Conservation (phyloP, 2,797 vertebrate species). For the Fundulus diaphanus region DNA sequence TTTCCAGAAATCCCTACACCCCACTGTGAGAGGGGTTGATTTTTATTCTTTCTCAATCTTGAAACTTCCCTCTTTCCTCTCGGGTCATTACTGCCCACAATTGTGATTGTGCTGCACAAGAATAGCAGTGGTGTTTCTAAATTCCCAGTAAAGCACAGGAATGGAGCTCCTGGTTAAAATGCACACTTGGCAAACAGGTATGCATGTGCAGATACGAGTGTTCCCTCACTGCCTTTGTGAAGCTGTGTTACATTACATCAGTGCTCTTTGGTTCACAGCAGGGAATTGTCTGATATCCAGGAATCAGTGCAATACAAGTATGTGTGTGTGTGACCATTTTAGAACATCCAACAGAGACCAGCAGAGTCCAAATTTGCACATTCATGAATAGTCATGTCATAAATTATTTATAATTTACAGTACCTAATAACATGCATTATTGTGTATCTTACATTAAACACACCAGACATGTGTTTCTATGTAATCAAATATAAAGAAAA, state of each 20-base stretch:
- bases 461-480: background rate
- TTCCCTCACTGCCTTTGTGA: background rate
- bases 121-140: slow-evolving; percentile 8
- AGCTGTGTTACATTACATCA: slow-evolving; percentile 2
- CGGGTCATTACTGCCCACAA: slow-evolving; percentile 12
- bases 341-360: background rate
- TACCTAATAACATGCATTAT: background rate
- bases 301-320: background rate
- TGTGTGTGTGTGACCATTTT: background rate
- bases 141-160: background rate
- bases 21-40: background rate
- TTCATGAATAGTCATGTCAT: slow-evolving; percentile 6
- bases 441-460: background rate
- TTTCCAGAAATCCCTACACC: slow-evolving; percentile 27
- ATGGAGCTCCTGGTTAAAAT: background rate
- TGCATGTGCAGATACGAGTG: background rate
- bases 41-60: slow-evolving; percentile 34
- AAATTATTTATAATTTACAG: slow-evolving; percentile 5
- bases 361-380: slow-evolving; percentile 13
- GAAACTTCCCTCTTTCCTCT: slow-evolving; percentile 1
- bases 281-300: slow-evolving; percentile 4
- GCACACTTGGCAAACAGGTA: background rate
- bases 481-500: background rate
- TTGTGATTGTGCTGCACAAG: background rate
- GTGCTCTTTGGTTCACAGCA: background rate